Evolutionary conservation across 2,888 invertebrate species (phyloP), one percentile per base, ranked within the genome.

Genomic region (Cataglyphis rosenhaueri): DNA sequence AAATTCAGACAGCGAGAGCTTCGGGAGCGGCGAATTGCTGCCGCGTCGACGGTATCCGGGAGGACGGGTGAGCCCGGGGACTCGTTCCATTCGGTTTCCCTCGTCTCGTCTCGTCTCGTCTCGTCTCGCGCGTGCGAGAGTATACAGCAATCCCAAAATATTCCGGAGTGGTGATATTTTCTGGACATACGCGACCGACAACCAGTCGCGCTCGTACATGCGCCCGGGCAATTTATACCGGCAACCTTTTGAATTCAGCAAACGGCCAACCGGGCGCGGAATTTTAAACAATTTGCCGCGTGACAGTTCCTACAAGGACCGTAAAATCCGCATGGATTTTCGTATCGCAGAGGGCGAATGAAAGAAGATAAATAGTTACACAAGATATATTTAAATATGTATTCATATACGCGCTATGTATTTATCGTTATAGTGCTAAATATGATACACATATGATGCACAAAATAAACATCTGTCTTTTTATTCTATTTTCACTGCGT

Each of bases 171-270:
- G 84, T 70, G 75, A 89, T 85, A 86, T 88, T 89, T 89, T 86
- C 88, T 64, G 71, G 65, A 57, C 21, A 82, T 29, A 52, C 57
- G n/a, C 38, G 35, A 57, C 57, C 35, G 66, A 52, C 71, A 55
- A 59, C 64, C 55, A 75, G 55, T 59, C 74, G 68, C 74, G 68
- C 21, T 25, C 41, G 59, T 66, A 73, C 75, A 52, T 55, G 70
- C 64, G 65, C 64, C 57, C 48, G 71, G 64, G 61, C 87, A 87
- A 91, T 91, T 88, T 88, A 90, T 90, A 86, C 85, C 86, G 70
- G 81, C 81, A 73, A 62, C 73, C 84, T 83, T 90, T 88, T 89
- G 87, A 90, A 91, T 89, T 89, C 86, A 89, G 86, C 86, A 84
- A 64, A 78, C 84, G 83, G 62, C 70, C 82, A 55, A 65, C 74